Base-by-base conservation (phyloP, 2,888 invertebrate species). In the Phytoseiulus persimilis region DNA sequence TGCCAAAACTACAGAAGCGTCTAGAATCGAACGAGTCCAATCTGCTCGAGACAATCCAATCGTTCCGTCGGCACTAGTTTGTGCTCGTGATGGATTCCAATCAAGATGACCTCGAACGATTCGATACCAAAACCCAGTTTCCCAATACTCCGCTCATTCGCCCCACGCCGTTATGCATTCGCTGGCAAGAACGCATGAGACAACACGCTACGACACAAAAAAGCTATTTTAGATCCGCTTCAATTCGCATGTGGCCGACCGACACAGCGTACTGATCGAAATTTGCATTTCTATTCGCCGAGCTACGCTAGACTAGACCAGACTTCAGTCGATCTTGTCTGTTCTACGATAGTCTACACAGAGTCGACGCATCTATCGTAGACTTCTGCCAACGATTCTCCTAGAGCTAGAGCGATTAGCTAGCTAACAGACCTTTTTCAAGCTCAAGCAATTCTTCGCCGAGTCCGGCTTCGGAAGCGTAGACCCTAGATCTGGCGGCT, bases 401-500 rank as follows among this genome's bases (percentile, higher is more conserved):
- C 65, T 65, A 65, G 65, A 65, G 65, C 65, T 65, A 65, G 65
- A 65, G 65, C 65, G 18, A 65, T 65, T 65, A 65, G 65, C 65
- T 65, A 65, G 65, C 65, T 65, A 65, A 87, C 87, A 33, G 87
- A 87, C 87, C 87, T 87, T 87, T 87, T 45, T 87, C 87, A 87
- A 87, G 87, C 87, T 87, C 87, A 87, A 87, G 87, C 87, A 87
- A n/a, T 87, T 87, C 87, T 33, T 87, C 87, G 87, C 39, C 87
- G 87, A 87, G 87, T 45, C 87, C 87, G 32, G 87, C 87, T 87
- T 87, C 87, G 87, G 87, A 87, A 87, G 87, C 87, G 87, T 87
- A 87, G 87, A 87, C 87, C 87, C 87, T 87, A 87, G 87, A 87
- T 87, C 87, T 87, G 87, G 87, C 87, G 87, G 87, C 87, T 45